These are phyloP conservation scores for Heterodera filipjevi DNA, from an alignment of 2,888 invertebrate genomes.

Conservation along the genomic window DNA sequence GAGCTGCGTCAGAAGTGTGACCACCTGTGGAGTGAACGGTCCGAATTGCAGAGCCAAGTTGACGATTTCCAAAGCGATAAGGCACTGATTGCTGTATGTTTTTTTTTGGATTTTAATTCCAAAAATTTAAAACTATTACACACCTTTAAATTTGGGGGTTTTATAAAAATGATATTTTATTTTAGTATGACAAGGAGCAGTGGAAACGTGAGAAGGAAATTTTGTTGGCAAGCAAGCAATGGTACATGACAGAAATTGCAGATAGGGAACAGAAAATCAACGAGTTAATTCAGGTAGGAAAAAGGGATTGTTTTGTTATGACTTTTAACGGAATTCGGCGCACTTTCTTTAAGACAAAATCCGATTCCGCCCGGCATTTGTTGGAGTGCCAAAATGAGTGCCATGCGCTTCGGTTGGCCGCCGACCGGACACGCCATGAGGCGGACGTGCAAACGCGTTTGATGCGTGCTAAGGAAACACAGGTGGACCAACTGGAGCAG, in stretches of 20 bases:
- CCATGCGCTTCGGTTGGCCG: slow-evolving; percentile 5
- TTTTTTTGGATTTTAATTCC: not conserved
- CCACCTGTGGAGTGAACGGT: not conserved
- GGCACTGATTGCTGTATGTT: slow-evolving; percentile 28
- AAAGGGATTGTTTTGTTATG: no score
- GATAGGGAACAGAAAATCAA: slow-evolving; percentile 51
- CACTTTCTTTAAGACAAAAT: not conserved
- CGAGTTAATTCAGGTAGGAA: slow-evolving; percentile 47
- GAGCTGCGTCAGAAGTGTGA: slow-evolving; percentile 21
- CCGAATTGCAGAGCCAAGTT: slow-evolving; percentile 34
- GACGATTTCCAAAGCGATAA: slow-evolving; percentile 42
- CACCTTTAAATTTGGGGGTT: not conserved
- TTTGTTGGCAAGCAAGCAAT: slow-evolving; percentile 41
- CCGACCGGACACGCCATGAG: slow-evolving; percentile 4
- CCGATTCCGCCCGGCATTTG: not conserved
- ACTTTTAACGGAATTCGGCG: no score
- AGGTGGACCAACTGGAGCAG: not conserved
- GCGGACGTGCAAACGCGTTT: not conserved
- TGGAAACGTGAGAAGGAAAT: slow-evolving; percentile 46
- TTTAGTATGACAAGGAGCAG: slow-evolving; percentile 42
- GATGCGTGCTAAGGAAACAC: not conserved
- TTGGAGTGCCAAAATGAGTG: slow-evolving; percentile 10
- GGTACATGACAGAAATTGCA: slow-evolving; percentile 51
- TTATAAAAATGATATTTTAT: no score
- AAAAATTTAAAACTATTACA: no score